phyloP scores from a whole-genome alignment of 2,113 vertebrate genomes.

The Rana temporaria region DNA sequence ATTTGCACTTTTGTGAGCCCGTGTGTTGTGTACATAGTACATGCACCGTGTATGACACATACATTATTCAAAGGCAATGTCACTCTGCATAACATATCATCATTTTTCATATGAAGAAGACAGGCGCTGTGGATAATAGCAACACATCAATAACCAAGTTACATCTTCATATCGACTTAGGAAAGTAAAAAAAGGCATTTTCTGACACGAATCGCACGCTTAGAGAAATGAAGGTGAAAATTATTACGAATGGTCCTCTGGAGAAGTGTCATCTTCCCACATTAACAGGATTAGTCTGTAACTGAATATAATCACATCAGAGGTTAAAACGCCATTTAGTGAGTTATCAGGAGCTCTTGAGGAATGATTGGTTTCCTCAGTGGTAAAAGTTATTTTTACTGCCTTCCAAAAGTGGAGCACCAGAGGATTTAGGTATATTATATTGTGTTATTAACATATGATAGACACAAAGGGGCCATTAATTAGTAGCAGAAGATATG shows the following conservation, averaged over 20 bases:
- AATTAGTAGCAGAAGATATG: too few relatives aligned
- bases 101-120: neutral
- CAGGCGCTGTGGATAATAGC: neutral
- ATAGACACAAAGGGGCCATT: too few relatives aligned
- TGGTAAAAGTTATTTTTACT: neutral
- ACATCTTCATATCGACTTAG: neutral
- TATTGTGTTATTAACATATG: too few relatives aligned
- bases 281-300: slow-evolving; percentile 1
- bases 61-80: too few relatives aligned
- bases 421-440: too few relatives aligned
- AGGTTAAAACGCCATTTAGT: neutral
- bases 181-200: neutral
- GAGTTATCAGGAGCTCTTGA: too few relatives aligned
- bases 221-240: neutral
- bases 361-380: neutral
- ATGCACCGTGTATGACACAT: too few relatives aligned
- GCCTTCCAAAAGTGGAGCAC: too few relatives aligned
- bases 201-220: neutral
- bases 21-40: too few relatives aligned
- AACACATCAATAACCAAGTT: neutral
- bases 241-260: neutral
- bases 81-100: too few relatives aligned
- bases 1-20: too few relatives aligned
- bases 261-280: neutral
- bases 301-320: neutral